phyloP scores from a whole-genome alignment of 2,888 invertebrate genomes.

The Peribatodes rhomboidaria region DNA sequence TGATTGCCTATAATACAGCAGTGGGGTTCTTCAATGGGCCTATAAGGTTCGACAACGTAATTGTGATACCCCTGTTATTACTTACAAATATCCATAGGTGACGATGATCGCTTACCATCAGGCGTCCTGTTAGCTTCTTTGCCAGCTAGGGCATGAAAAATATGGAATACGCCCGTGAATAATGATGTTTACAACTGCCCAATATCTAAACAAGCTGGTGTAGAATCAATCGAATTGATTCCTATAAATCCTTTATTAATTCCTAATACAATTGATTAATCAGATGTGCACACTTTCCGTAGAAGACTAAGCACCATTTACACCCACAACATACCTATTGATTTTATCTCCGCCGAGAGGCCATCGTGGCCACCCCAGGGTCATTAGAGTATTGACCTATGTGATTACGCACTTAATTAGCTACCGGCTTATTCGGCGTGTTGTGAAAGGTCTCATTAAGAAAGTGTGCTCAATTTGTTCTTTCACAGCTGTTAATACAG shows the following conservation, averaged over 20 bases:
- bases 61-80: too few species aligned
- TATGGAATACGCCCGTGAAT: too few species aligned
- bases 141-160: too few species aligned
- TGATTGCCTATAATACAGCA: too few species aligned
- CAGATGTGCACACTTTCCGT: not conserved
- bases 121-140: too few species aligned
- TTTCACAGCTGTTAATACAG: slow-evolving; percentile 19
- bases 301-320: not conserved
- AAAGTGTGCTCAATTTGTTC: slow-evolving; percentile 36
- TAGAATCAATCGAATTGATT: not conserved
- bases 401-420: slow-evolving; percentile 28
- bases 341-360: not conserved
- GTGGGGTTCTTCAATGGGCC: too few species aligned
- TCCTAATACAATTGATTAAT: too few species aligned
- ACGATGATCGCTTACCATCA: too few species aligned
- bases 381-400: slow-evolving; percentile 43
- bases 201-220: too few species aligned
- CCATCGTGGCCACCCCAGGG: slow-evolving; percentile 19
- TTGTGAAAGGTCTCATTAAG: slow-evolving; percentile 43
- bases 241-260: not conserved
- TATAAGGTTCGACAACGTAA: too few species aligned
- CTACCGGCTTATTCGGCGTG: slow-evolving; percentile 36
- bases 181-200: too few species aligned
- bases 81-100: too few species aligned
- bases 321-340: not conserved